Evolutionary conservation across 2,888 invertebrate genomes (phyloP), one percentile per base, ranked within the genome.

Genomic region (Hyalella azteca): DNA sequence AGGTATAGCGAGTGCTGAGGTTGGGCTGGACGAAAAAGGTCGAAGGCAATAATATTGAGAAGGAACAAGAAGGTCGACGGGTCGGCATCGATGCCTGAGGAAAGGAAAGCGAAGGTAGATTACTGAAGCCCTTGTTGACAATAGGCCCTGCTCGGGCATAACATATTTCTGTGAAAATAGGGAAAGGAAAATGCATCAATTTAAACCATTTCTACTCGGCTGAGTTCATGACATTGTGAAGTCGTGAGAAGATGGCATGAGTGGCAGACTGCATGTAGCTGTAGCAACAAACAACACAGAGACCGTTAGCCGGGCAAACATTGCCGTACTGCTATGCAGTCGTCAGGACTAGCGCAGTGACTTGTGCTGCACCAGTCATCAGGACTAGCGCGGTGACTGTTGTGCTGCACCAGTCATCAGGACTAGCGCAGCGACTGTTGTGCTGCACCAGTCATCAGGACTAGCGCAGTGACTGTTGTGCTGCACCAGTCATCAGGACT

Each of bases 151-250:
- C 36, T 66, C 29, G 66, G 66, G 66, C 66, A 66, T 66, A 66
- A 29, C 66, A 66, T 66, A 66, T 66, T 66, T 66, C 66, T 66
- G 66, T 32, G 66, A 66, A 66, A 66, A 15, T 15, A 36, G 66
- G 66, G 36, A 66, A 66, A n/a, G 36, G 36, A 32, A 32, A 66
- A 66, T 66, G 36, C 66, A n/a, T 36, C 66, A 66, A 66, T 66
- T 66, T 66, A n/a, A n/a, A 66, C 66, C 66, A 66, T 66, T 66
- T 66, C 66, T 66, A 66, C 66, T 66, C 66, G 66, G 66, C 66
- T 66, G 66, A 66, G 66, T 66, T 66, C 66, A 66, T 66, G 66
- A 66, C 66, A 66, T 29, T 36, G 66, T 66, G 66, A 66, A 66
- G 66, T 66, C 66, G 66, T 66, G 66, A 66, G 66, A 66, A 66